Base-by-base conservation (phyloP, 2,797 vertebrate genomes). In the Bufotes viridis region DNA sequence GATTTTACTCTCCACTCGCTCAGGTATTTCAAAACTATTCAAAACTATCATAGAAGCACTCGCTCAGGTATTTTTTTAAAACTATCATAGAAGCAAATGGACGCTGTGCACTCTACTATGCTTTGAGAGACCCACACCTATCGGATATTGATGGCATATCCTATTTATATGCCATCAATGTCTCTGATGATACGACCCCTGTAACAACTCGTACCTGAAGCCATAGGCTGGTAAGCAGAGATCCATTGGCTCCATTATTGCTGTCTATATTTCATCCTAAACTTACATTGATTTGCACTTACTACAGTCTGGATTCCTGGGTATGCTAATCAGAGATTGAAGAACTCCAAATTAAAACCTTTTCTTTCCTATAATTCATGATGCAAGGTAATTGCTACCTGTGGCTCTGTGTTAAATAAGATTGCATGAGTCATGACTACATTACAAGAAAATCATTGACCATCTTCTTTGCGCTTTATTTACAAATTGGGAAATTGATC, bases 221-320 rank as follows among this genome's bases (percentile, higher is more conserved):
- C 82, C 10, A 69, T 86, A 26, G 61, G 42, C 26, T 7, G 34
- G 53, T 63, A 80, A 79, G 78, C 29, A 63, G 18, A 89, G 81
- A 84, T 76, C 14, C 0, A 0, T 13, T 87, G 55, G 79, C 90
- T 85, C 90, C 8, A 78, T 91, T 92, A 90, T 82, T 81, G 14
- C 57, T 65, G 57, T 90, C 87, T 82, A 20, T 87, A 90, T 83
- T 91, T 91, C 75, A 90, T 88, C 82, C 90, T 88, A 85, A 88
- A 90, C 17, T 76, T 24, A n/a, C 87, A 3, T 90, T 91, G 81
- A 89, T 91, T 91, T 91, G 63, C 88, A 87, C 82, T 90, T 91
- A 58, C 29, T 55, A 81, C 63, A 60, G 90, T 78, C 57, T 81
- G 63, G 84, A 78, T 84, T 91, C 34, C 87, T 87, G 72, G 88